These are phyloP conservation scores for Psittacula cyanocephala DNA, from an alignment of 2,113 vertebrate genomes.

Conservation along the genomic window DNA sequence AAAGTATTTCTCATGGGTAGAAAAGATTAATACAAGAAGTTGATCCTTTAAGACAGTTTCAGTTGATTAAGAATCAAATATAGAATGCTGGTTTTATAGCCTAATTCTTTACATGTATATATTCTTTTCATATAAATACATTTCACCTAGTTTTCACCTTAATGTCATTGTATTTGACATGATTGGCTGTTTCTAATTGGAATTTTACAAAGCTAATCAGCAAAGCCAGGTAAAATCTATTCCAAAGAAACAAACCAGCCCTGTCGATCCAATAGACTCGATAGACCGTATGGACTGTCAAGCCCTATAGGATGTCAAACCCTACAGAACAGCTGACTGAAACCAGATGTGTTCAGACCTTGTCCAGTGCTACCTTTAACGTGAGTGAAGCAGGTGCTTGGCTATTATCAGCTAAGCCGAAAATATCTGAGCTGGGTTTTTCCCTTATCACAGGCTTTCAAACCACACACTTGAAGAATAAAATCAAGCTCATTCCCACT, in stretches of 20 bases:
- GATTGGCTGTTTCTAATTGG: constrained; percentile 25
- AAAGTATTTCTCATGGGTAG: background rate
- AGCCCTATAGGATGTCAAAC: constrained; percentile 23
- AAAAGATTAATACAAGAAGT: background rate
- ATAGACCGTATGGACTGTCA: background rate
- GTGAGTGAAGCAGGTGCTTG: constrained; percentile 15
- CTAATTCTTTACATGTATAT: background rate
- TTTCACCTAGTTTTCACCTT: background rate
- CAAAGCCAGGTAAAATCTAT: background rate
- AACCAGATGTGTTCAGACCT: constrained; percentile 41
- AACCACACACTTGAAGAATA: background rate
- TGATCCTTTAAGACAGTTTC: constrained; percentile 9
- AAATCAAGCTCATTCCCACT: background rate
- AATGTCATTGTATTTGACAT: background rate
- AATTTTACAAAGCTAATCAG: constrained; percentile 6
- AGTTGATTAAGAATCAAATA: background rate
- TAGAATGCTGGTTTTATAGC: background rate
- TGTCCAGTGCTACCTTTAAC: background rate
- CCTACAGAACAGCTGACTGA: background rate
- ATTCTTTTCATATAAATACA: background rate
- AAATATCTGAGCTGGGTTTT: background rate
- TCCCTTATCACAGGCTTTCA: background rate
- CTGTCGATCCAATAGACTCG: background rate
- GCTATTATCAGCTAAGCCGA: background rate
- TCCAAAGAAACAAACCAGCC: background rate